Base-by-base conservation (phyloP, 2,113 vertebrate species). In the Corvus moneduloides region DNA sequence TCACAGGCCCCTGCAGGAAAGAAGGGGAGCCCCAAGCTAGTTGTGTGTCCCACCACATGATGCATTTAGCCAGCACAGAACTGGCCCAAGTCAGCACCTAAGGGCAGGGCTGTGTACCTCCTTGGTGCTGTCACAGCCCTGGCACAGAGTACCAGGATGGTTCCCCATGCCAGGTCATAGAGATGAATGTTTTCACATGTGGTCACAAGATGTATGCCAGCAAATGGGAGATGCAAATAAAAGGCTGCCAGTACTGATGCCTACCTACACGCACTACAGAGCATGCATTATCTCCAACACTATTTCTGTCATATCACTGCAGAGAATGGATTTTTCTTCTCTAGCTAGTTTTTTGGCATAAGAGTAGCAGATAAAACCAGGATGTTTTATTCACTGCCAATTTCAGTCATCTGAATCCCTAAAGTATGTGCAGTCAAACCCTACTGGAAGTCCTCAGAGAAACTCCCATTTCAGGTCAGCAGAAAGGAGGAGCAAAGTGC, bases 361-460 rank as follows among this genome's bases (percentile, higher is more conserved):
- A 61, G 14, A 35, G 37, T 30, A 49, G 48, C 85, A 86, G 73
- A 75, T 44, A 71, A 93, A 84, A 41, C 11, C 58, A 78, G 43
- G 39, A 85, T 89, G 52, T 83, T 90, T 85, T 66, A 71, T 77
- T 80, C 55, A 77, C 55, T 77, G 61, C 13, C 18, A 58, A 51
- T 55, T 88, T 66, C 82, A 95, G 63, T 71, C 55, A 88, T 77
- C 78, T 67, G 43, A 77, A 84, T 87, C 71, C 79, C 43, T 83
- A n/a, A 88, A 55, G 27, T 43, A 87, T 6, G 22, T 13, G 43
- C 48, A 63, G 75, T 39, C n/a, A 91, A 94, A 90, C 37, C 16
- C 54, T 49, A 28, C 16, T 89, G 63, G 46, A 91, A 79, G 13
- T 54, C 55, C 81, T 48, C 35, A 63, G 43, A 89, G 79, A 56